These are phyloP conservation scores for Lysiphlebus fabarum DNA, from an alignment of 1,140 invertebrate species.

Conservation along the genomic window DNA sequence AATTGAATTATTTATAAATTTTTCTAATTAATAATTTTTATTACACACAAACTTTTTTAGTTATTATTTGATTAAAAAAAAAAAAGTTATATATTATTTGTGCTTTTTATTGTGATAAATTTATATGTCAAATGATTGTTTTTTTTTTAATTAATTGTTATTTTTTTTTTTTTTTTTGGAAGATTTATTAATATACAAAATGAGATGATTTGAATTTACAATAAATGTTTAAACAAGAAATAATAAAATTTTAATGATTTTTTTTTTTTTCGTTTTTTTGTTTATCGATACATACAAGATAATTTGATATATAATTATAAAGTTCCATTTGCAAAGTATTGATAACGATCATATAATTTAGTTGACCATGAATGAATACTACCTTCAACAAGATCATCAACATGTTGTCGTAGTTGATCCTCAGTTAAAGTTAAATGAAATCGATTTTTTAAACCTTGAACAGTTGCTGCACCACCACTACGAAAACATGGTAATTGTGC, in stretches of 20 bases:
- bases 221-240: constrained; percentile 14
- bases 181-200: no score
- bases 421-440: constrained; percentile 95
- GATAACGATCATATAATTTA: constrained; percentile 97
- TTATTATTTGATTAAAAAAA: no score
- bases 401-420: constrained; percentile 87
- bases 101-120: no score
- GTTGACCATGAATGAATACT: constrained; percentile 95
- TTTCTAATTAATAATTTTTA: no score
- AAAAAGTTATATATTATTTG: no score
- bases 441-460: constrained; percentile 83
- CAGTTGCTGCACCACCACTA: constrained; percentile 77
- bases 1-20: no score
- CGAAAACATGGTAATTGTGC: constrained; percentile 96
- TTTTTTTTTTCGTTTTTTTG: no score
- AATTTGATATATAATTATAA: constrained; percentile 53
- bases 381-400: constrained; percentile 90
- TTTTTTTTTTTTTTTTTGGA: no score
- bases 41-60: no score
- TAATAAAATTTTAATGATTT: background rate
- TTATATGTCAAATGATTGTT: no score
- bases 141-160: no score
- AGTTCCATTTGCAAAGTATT: constrained; percentile 99
- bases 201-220: background rate
- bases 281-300: constrained; percentile 14